A percentile compares a stretch with the other conserved stretches of the same genome.
These are phyloP conservation scores for Myzus persicae DNA, from an alignment of 1,140 invertebrate genomes.

Conservation along the genomic window DNA sequence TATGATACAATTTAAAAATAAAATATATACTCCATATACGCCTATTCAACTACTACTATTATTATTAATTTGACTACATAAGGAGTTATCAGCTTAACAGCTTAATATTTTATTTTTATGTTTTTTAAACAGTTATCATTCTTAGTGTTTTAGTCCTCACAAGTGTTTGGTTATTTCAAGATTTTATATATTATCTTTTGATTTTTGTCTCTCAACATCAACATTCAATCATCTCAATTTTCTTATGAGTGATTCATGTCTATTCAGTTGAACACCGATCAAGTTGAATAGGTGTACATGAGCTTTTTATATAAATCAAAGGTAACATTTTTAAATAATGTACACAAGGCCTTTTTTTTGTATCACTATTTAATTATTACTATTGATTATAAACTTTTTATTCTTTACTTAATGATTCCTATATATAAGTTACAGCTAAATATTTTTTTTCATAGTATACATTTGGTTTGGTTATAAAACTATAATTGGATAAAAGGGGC, in stretches of 20 bases:
- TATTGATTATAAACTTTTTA: neutral
- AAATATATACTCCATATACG: too few species aligned
- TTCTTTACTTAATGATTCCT: slow-evolving; percentile 41
- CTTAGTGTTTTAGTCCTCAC: slow-evolving; percentile 29
- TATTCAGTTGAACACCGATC: slow-evolving; percentile 47
- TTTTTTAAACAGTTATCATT: slow-evolving; percentile 38
- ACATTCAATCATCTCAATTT: slow-evolving; percentile 43
- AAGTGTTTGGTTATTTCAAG: slow-evolving; percentile 21
- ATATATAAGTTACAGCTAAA: neutral
- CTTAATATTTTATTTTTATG: neutral
- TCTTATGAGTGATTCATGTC: slow-evolving; percentile 47
- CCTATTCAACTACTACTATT: slow-evolving; percentile 51
- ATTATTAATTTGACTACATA: neutral
- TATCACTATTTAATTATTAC: slow-evolving; percentile 41
- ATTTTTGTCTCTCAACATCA: slow-evolving; percentile 47
- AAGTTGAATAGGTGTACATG: slow-evolving; percentile 57
- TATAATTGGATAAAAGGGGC: slow-evolving; percentile 50
- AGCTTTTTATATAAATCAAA: slow-evolving; percentile 46
- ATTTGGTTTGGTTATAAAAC: slow-evolving; percentile 24
- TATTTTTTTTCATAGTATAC: neutral
- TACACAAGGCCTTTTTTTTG: slow-evolving; percentile 57
- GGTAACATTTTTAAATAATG: slow-evolving; percentile 56
- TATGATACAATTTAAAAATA: too few species aligned
- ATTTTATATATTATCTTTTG: slow-evolving; percentile 22
- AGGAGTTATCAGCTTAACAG: neutral